phyloP scores from a whole-genome alignment of 2,888 invertebrate species.

The Ophraella communa region DNA sequence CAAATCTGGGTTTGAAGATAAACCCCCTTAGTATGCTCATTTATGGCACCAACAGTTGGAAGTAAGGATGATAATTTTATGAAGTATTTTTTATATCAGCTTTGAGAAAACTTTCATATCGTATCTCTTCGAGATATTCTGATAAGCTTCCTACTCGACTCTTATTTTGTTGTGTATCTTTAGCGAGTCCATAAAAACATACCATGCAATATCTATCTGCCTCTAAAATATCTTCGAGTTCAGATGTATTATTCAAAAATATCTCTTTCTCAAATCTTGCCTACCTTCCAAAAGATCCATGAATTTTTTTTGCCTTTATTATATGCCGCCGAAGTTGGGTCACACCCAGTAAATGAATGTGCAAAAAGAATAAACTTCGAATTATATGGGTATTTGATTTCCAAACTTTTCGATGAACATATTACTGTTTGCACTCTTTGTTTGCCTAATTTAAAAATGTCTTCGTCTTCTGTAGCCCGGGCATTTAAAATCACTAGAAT shows the following conservation, averaged over 20 bases:
- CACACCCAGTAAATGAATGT: slow-evolving; percentile 5
- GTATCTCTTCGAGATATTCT: background rate
- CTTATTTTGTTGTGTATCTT: too few species aligned
- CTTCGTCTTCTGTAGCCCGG: background rate
- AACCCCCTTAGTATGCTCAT: too few species aligned
- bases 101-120: background rate
- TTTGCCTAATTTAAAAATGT: slow-evolving; percentile 1
- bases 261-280: background rate
- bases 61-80: background rate
- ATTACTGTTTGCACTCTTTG: background rate
- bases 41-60: too few species aligned
- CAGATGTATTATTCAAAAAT: background rate
- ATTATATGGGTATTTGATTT: background rate
- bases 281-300: slow-evolving; percentile 9
- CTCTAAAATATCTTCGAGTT: background rate
- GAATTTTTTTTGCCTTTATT: slow-evolving; percentile 13
- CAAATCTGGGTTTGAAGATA: too few species aligned
- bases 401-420: background rate
- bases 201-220: too few species aligned
- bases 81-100: too few species aligned
- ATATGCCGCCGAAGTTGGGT: slow-evolving; percentile 8
- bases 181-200: too few species aligned
- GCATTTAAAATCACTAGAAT: background rate
- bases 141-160: background rate
- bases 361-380: background rate